Base-by-base conservation (phyloP, 2,888 invertebrate genomes). In the Ectropis crepuscularia region DNA sequence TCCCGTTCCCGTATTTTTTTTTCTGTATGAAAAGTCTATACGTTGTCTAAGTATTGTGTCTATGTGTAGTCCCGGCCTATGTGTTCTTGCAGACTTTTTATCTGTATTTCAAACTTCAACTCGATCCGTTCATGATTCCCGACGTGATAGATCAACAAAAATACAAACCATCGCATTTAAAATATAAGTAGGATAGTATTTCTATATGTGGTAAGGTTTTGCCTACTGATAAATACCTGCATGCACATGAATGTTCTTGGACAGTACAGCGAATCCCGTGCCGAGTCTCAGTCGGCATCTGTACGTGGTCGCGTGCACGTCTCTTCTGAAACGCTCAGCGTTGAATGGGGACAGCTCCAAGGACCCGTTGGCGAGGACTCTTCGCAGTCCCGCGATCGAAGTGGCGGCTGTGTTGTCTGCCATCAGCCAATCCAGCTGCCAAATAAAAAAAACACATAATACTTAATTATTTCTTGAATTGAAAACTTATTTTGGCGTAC, bases 271-370 rank as follows among this genome's bases (percentile, higher is more conserved):
- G 54, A 84, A 87, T 0, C 90, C 92, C 45, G 77, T 81, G 73
- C 76, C 78, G 12, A 89, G 74, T 53, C 79, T 79, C 64, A 95
- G 89, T 50, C 93, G 85, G 70, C 94, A 95, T 81, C 97, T 94
- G 93, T 98, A 98, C 64, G 95, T 95, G 73, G 96, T 95, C 54
- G 96, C 95, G 89, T 98, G 98, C 60, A 98, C 95, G 85, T 97
- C 97, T 78, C 96, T 95, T 53, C 97, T 94, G 90, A 96, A 97
- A 75, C 94, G 94, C 75, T 96, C 96, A 55, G 95, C 96, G 7
- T 96, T 94, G 87, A 98, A 98, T 5, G 98, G 96, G 68, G 95
- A 94, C 86, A 98, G 96, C 86, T 96, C 95, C 83, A 98, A 94
- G 58, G 97, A 97, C 71, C 98, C 97, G 88, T 98, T 97, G 68